Conservation (phyloP, 2,888 invertebrate genomes). For the Diarsia mendica region DNA sequence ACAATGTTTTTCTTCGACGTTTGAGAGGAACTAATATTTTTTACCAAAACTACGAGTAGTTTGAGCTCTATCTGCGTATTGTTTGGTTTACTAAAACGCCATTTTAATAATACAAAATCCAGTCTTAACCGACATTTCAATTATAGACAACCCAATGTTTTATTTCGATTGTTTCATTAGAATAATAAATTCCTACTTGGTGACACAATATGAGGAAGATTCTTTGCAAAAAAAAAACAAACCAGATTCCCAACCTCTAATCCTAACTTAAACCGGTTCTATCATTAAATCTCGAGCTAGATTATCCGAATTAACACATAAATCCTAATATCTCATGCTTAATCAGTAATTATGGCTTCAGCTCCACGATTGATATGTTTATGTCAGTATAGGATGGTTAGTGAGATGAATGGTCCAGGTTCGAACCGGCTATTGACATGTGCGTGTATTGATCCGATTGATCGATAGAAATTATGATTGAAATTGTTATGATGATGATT, state of each 20-base stretch:
- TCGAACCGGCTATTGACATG: slow-evolving; percentile 9
- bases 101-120: background rate
- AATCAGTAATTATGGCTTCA: slow-evolving; percentile 39
- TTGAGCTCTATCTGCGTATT: no score
- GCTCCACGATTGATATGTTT: slow-evolving; percentile 43
- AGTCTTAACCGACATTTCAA: no score
- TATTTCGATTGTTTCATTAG: no score
- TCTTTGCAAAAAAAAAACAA: background rate
- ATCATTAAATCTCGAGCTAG: background rate
- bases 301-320: slow-evolving; percentile 22
- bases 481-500: slow-evolving; percentile 7
- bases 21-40: background rate
- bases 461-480: background rate
- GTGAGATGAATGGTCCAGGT: slow-evolving; percentile 50
- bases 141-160: no score
- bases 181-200: no score
- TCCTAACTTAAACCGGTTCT: background rate
- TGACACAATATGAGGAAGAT: background rate
- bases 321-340: slow-evolving; percentile 25
- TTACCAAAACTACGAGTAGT: background rate
- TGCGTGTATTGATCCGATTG: background rate
- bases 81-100: background rate
- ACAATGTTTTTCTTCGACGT: background rate
- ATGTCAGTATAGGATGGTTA: slow-evolving; percentile 20
- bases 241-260: background rate